Percentiles rank a stretch among this genome's conserved stretches.
Conservation (phyloP, 2,888 invertebrate species). For the Drosophila diplacantha region DNA sequence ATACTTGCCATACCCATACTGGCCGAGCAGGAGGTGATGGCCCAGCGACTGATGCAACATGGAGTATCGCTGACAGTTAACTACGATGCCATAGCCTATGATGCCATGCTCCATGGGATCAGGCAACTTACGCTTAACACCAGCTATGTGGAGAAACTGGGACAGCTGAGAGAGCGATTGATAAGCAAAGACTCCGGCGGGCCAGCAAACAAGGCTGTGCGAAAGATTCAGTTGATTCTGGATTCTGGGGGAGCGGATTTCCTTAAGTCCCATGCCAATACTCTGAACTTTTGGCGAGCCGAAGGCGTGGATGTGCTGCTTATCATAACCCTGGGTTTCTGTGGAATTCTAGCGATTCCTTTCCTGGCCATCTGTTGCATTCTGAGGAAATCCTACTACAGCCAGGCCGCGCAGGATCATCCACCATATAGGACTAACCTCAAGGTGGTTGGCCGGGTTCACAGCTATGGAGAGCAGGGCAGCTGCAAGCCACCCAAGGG, state of each 20-base stretch:
- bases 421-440: slow-evolving; percentile 46
- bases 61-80: slow-evolving; percentile 77
- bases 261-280: slow-evolving; percentile 74
- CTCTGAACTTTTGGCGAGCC: slow-evolving; percentile 73
- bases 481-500: slow-evolving; percentile 26
- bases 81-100: slow-evolving; percentile 76
- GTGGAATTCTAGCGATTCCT: slow-evolving; percentile 74
- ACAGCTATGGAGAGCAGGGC: slow-evolving; percentile 53
- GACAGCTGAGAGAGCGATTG: slow-evolving; percentile 52
- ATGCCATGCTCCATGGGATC: slow-evolving; percentile 75
- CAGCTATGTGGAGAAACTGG: slow-evolving; percentile 60
- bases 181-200: slow-evolving; percentile 49
- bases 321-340: slow-evolving; percentile 72
- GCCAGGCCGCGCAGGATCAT: slow-evolving; percentile 46
- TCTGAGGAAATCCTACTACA: slow-evolving; percentile 72
- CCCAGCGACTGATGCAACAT: slow-evolving; percentile 76
- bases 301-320: slow-evolving; percentile 75
- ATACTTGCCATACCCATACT: slow-evolving; percentile 79
- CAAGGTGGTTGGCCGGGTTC: slow-evolving; percentile 48
- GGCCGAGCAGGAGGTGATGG: slow-evolving; percentile 79
- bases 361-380: slow-evolving; percentile 74
- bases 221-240: slow-evolving; percentile 75
- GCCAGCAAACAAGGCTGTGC: slow-evolving; percentile 69
- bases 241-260: slow-evolving; percentile 72
- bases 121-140: slow-evolving; percentile 75